Conservation (phyloP, 2,797 vertebrate genomes). For the Thalassophryne amazonica region DNA sequence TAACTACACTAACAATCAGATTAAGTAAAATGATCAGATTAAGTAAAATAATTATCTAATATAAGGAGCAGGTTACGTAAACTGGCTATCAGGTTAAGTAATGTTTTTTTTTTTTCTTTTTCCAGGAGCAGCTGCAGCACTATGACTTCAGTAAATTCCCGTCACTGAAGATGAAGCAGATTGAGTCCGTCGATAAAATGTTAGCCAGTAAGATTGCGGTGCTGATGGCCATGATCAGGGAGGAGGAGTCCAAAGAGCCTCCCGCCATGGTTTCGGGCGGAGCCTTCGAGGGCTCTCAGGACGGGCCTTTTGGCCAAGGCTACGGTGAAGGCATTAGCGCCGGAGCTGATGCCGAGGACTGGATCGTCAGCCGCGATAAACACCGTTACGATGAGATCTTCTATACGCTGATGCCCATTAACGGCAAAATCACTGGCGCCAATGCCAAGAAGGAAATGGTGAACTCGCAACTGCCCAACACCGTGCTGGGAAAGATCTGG, state of each 20-base stretch:
- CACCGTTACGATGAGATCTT: slow-evolving; percentile 97
- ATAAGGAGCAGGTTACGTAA: too few species aligned
- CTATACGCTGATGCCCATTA: slow-evolving; percentile 93
- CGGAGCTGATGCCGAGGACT: slow-evolving; percentile 90
- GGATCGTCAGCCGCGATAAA: slow-evolving; percentile 95
- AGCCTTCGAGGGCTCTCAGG: slow-evolving; percentile 89
- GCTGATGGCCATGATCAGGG: slow-evolving; percentile 89
- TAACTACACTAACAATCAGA: too few species aligned
- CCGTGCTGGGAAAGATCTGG: slow-evolving; percentile 97
- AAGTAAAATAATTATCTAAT: too few species aligned
- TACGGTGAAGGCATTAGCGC: slow-evolving; percentile 95
- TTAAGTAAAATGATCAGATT: too few species aligned
- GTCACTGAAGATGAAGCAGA: slow-evolving; percentile 90
- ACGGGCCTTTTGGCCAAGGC: slow-evolving; percentile 92
- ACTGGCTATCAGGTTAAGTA: too few species aligned
- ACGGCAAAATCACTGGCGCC: slow-evolving; percentile 92
- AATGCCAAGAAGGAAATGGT: slow-evolving; percentile 98
- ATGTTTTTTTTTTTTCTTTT: slow-evolving; percentile 8
- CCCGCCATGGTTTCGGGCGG: slow-evolving; percentile 87
- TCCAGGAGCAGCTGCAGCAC: slow-evolving; percentile 89
- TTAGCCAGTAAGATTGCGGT: slow-evolving; percentile 87
- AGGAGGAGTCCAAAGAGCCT: slow-evolving; percentile 88
- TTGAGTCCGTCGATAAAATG: slow-evolving; percentile 96
- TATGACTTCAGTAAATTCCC: slow-evolving; percentile 97
- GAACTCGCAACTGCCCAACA: slow-evolving; percentile 93